Base-by-base conservation (phyloP, 1,140 invertebrate genomes). In the Elysia chlorotica region DNA sequence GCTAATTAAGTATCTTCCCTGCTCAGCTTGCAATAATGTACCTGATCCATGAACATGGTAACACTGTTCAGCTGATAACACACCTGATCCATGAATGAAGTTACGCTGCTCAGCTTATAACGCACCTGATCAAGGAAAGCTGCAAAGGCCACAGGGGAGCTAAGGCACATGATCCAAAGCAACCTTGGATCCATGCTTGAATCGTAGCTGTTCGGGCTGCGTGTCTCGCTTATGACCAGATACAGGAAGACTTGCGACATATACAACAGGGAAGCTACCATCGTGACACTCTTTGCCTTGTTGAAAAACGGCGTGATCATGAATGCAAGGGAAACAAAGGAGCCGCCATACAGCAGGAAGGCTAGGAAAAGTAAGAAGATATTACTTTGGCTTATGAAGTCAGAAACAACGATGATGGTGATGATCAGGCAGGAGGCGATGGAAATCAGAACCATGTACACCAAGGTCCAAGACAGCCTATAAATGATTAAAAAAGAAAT, bases 261-360 rank as follows among this genome's bases (percentile, higher is more conserved):
- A 94, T 89, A n/a, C n/a, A n/a, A n/a, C n/a, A n/a, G n/a, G n/a
- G n/a, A n/a, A n/a, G n/a, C n/a, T n/a, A n/a, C n/a, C n/a, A n/a
- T n/a, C n/a, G n/a, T n/a, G n/a, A n/a, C n/a, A n/a, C n/a, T n/a
- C 81, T 92, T 90, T 35, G 93, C 92, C 82, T 93, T 94, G 76
- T 93, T 93, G 83, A 95, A 95, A 86, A 96, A 95, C 0, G 94
- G 92, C 17, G 93, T 94, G 61, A 95, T 88, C 90, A 94, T 92
- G 82, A 95, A 95, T 30, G 92, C 92, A 74, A 95, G 92, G 83
- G 93, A 92, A 72, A 96, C 94, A 38, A 95, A 91, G 0, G 93
- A 93, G 67, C 94, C 90, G 54, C 93, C 93, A 84, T 94, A 95
- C 1, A 95, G 87, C 38, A 93, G 88, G 77, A 95, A 91, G 69